Base-by-base conservation (phyloP, 2,113 vertebrate species). In the Eudyptes chrysolophus region DNA sequence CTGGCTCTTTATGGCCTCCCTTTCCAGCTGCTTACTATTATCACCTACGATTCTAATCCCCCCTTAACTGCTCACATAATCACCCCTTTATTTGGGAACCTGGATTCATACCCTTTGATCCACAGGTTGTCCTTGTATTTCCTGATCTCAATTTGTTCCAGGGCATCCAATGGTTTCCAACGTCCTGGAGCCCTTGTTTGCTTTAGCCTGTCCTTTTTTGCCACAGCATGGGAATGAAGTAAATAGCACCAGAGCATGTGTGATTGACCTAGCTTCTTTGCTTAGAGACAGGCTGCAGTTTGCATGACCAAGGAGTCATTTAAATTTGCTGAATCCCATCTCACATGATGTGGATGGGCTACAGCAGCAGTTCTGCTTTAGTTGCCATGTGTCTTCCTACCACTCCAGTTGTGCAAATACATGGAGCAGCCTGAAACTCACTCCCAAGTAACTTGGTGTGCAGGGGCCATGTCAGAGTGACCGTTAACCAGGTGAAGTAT, bases 21-120 rank as follows among this genome's bases (percentile, higher is more conserved):
- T 83, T 89, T 81, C 74, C 94, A 90, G 95, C 93, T 96, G 96
- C 94, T 95, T 36, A 34, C 6, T 34, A 87, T 92, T 74, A 86
- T 72, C 96, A 91, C 92, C 91, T 86, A 58, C 2, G 1, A 34
- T 52, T 64, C 84, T 95, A 95, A 94, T 75, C 86, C 94, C 61
- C 68, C 69, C 75, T 94, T 83, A 66, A 96, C 62, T 94, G 79
- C 84, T 92, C 91, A 84, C 94, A 89, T 92, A 91, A 96, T 94
- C 93, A 87, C 95, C 58, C 87, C 86, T 94, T 77, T 79, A 94
- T 57, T 70, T 90, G 89, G 70, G 82, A 84, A 80, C 42, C 66
- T 82, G 87, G 62, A 71, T 92, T 61, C 48, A 36, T 48, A 75
- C 58, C 76, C 86, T 95, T 93, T 92, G 82, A 94, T 88, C 79